phyloP scores from a whole-genome alignment of 2,888 invertebrate genomes.

The Ischnus inquisitorius region DNA sequence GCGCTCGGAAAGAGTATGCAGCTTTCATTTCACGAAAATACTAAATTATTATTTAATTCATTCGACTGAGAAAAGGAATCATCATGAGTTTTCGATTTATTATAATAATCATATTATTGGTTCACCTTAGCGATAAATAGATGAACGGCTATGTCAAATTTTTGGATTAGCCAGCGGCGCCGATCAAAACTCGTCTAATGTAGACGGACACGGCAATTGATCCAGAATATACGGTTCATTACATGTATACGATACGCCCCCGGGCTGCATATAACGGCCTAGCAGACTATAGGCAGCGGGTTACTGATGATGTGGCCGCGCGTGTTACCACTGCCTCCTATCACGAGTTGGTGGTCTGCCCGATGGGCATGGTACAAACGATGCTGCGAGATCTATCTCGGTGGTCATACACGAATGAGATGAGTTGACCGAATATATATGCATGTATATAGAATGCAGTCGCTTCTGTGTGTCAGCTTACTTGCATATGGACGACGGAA shows the following conservation, averaged over 20 bases:
- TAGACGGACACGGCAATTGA: constrained; percentile 33
- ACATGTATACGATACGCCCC: constrained; percentile 5
- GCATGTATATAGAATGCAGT: constrained; percentile 12
- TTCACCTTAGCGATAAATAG: no score
- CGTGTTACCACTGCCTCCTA: constrained; percentile 25
- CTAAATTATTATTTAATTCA: no score
- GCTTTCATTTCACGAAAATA: not conserved
- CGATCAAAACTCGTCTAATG: constrained; percentile 2
- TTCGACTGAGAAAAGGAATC: no score
- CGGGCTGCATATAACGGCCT: constrained; percentile 18
- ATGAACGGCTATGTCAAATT: no score
- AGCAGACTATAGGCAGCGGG: not conserved
- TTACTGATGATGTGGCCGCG: constrained; percentile 33
- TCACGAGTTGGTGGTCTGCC: constrained; percentile 34
- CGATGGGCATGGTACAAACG: not conserved
- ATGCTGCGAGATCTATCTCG: constrained; percentile 36
- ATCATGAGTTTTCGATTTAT: not conserved
- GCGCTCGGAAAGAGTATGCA: not conserved
- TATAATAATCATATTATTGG: not conserved
- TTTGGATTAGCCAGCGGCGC: not conserved
- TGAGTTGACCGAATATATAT: not conserved
- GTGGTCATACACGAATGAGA: not conserved
- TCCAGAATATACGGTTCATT: constrained; percentile 10
- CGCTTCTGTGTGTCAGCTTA: constrained; percentile 14
- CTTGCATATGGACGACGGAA: constrained; percentile 22